A percentile compares a stretch with the other conserved stretches of the same genome.
Conservation (phyloP, 1,140 invertebrate genomes). For the Aphaenogaster ashmeadi region DNA sequence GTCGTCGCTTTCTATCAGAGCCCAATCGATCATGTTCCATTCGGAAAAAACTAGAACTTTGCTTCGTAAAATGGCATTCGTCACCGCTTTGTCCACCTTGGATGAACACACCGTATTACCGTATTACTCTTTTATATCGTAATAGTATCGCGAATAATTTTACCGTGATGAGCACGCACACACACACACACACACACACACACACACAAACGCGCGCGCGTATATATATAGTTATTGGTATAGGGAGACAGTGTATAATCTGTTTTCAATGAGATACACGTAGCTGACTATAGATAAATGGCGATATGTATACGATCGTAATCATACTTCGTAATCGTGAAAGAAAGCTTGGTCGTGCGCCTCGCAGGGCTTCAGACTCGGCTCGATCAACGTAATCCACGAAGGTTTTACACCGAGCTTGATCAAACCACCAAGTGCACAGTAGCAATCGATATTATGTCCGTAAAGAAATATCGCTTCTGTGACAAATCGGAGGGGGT, state of each 20-base stretch:
- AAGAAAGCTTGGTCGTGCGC: constrained; percentile 83
- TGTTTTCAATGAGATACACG: too few relatives aligned
- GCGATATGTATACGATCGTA: too few relatives aligned
- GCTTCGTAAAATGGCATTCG: constrained; percentile 65
- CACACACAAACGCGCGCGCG: too few relatives aligned
- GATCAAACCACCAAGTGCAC: constrained; percentile 88
- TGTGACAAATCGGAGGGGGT: constrained; percentile 51
- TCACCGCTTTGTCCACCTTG: constrained; percentile 76
- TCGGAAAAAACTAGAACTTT: constrained; percentile 72
- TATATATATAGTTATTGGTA: too few relatives aligned
- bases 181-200: too few relatives aligned
- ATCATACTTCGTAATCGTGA: constrained; percentile 77
- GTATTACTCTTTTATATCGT: neutral
- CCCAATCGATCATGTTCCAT: constrained; percentile 74
- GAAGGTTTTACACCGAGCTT: constrained; percentile 86
- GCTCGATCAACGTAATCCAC: constrained; percentile 88
- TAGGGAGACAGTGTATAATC: too few relatives aligned
- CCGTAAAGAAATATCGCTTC: constrained; percentile 89
- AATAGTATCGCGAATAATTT: neutral
- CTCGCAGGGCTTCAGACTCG: constrained; percentile 78
- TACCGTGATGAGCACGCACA: too few relatives aligned
- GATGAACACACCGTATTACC: neutral
- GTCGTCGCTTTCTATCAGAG: constrained; percentile 33
- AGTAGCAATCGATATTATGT: constrained; percentile 88
- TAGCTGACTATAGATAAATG: too few relatives aligned